Conservation (phyloP, 2,113 vertebrate genomes). For the Benitochromis conjunctus region DNA sequence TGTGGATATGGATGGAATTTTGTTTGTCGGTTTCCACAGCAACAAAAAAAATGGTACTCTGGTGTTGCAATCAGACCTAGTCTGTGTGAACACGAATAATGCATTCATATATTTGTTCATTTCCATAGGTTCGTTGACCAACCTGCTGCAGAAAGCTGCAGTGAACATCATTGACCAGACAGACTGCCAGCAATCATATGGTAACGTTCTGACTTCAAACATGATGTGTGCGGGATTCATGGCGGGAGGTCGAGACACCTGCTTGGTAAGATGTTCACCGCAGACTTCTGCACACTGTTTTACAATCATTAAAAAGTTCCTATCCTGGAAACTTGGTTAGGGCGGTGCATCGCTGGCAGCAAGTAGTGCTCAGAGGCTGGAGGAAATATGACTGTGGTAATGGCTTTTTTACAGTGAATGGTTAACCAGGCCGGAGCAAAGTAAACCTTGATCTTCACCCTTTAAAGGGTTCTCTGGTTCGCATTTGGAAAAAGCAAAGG, state of each 20-base stretch:
- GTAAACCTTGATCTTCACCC: neutral
- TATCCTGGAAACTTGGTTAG: neutral
- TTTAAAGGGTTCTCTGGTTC: neutral
- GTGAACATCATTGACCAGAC: constrained; percentile 81
- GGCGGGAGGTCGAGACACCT: constrained; percentile 85
- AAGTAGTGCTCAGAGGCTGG: neutral
- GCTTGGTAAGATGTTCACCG: constrained; percentile 78
- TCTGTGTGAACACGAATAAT: neutral
- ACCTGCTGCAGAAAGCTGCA: constrained; percentile 85
- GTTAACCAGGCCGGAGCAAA: neutral
- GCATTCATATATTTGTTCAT: neutral
- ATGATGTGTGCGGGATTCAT: constrained; percentile 91
- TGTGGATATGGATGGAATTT: neutral
- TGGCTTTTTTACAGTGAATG: neutral
- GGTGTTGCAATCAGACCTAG: neutral
- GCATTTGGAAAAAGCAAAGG: neutral
- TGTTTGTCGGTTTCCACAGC: neutral
- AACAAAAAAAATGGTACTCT: neutral
- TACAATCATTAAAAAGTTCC: neutral
- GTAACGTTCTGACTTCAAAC: constrained; percentile 79
- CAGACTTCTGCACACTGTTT: neutral
- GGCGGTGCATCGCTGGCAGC: neutral
- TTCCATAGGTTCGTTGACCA: constrained; percentile 77
- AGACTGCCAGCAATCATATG: constrained; percentile 84
- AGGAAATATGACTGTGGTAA: neutral